Base-by-base conservation (phyloP, 1,140 invertebrate genomes). In the Drosophila novamexicana region DNA sequence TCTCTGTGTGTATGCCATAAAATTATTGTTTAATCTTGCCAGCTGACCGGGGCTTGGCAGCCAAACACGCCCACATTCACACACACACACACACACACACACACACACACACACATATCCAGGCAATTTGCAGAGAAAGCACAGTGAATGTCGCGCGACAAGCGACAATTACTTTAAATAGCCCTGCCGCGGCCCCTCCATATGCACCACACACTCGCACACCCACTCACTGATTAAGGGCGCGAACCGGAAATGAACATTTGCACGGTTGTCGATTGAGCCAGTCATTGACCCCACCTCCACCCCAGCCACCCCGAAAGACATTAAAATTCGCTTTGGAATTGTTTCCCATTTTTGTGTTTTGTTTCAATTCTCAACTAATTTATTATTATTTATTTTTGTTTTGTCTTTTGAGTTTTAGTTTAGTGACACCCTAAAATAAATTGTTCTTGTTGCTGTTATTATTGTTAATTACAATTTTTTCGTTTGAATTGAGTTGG, bases 281-380 rank as follows among this genome's bases (percentile, higher is more conserved):
- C 65, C 58, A 64, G 67, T 53, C 72, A 75, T 36, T 75, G 72
- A 75, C 16, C 49, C 32, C 8, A 37, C 39, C 49, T 42, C 14
- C 29, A 16, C n/a, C 49, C n/a, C 39, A 54, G 1, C 32, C 22
- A 16, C 14, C 2, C 14, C 54, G 36, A 64, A 54, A 64, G 42
- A 44, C 79, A 88, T 75, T 89, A 66, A 77, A 88, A 77, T 65
- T 52, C 62, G 36, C 32, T 47, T 57, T 53, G 40, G 32, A 40
- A 62, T 66, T 64, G 22, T 29, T 37, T 37, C 32, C 7, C 40
- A 40, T 54, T 74, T 68, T 74, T 74, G 53, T 84, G 47, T 85
- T 84, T 64, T 36, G 1, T 80, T 89, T 89, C 75, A 90, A 90
- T 84, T 89, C 75, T 89, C 85, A 89, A 89, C 84, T 90, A 89